Evolutionary conservation across 2,888 invertebrate species (phyloP), one percentile per base, ranked within the genome.

Genomic region (Philaethria dido): DNA sequence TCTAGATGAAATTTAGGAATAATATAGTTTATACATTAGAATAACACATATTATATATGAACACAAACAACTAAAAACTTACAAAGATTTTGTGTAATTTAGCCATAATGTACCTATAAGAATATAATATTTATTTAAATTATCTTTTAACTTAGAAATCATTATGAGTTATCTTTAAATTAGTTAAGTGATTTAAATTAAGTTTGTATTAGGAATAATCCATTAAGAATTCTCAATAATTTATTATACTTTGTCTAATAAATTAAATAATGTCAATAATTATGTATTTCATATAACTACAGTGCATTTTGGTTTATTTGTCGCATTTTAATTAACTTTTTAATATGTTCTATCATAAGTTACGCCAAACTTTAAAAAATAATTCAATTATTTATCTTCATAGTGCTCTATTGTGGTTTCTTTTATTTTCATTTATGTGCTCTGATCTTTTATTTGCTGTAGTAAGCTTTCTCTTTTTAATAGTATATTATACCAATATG

Each of bases 341-440:
- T 25, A 50, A 1, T 50, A 42, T 8, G 33, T 8, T 8, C 9
- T 8, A 36, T 36, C 1, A 36, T 4, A 36, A 36, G 33, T 36
- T 9, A 8, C 9, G 33, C 33, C 39, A 13, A 39, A 39, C 13
- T 13, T 13, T 13, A 1, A 39, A 39, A 13, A 39, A 39, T 39
- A 13, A 13, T 13, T 11, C 11, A 11, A 39, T 13, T 11, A 39
- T 39, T 39, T 39, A 39, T 39, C 39, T 13, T 39, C 11, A 13
- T 39, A 39, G 13, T 13, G 13, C 8, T 25, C 2, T 22, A 14
- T 14, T 8, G 9, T 22, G 8, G 48, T 50, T 25, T 25, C 11
- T 39, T 25, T 50, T n/a, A 50, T n/a, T 50, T 50, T 50, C n/a
- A 50, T 25, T 22, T 48, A 25, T 50, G 9, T 50, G n/a, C 25